Conservation (phyloP, 2,797 vertebrate species). For the Sphenopsis melanotis region DNA sequence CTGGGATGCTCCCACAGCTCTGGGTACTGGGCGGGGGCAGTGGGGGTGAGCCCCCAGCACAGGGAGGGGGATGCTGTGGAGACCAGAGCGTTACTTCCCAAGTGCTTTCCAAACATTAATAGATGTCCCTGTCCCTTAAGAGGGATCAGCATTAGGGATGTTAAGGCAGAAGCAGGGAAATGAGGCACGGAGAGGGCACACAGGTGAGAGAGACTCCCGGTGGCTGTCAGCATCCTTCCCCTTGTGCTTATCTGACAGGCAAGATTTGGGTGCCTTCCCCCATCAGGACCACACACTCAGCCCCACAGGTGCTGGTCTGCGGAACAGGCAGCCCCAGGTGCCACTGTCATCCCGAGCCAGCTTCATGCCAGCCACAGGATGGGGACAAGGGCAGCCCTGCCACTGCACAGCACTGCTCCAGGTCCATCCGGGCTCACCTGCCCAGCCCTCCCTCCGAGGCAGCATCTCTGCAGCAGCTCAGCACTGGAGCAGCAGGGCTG, state of each 20-base stretch:
- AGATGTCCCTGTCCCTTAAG: neutral
- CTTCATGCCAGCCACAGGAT: rapidly evolving
- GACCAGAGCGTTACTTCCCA: neutral
- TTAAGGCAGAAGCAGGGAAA: neutral
- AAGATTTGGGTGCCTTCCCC: neutral
- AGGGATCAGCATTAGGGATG: rapidly evolving
- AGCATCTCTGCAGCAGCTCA: neutral
- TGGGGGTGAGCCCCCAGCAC: rapidly evolving
- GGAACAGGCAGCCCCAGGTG: neutral
- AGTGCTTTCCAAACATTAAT: neutral
- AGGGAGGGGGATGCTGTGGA: neutral
- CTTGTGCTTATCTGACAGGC: neutral
- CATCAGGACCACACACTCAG: neutral
- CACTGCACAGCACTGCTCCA: rapidly evolving
- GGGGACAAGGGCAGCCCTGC: neutral
- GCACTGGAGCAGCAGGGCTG: rapidly evolving
- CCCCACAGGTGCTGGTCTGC: neutral
- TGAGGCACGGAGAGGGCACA: neutral
- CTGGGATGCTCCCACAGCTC: neutral
- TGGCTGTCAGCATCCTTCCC: neutral
- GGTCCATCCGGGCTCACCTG: neutral
- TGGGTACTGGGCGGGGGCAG: rapidly evolving
- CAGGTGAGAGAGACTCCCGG: neutral
- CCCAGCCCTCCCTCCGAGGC: neutral
- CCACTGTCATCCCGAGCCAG: neutral